phyloP scores from a whole-genome alignment of 1,140 invertebrate species.

The Scaptomyza graminum region DNA sequence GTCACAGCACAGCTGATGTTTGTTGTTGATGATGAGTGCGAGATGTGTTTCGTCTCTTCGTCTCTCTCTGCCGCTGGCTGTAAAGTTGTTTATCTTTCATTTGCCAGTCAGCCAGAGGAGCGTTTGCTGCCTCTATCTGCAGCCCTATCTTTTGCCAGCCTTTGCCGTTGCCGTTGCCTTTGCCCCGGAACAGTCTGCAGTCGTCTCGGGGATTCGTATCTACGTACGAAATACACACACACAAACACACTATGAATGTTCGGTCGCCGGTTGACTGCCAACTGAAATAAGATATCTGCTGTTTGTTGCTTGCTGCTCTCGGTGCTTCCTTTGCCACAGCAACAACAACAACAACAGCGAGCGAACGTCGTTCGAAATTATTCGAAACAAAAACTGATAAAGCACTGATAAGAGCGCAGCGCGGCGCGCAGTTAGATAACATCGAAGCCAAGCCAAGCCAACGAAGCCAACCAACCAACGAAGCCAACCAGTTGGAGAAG shows the following conservation, averaged over 20 bases:
- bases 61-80: constrained; percentile 24
- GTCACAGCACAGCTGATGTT: constrained; percentile 69
- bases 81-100: constrained; percentile 78
- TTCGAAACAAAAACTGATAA: constrained; percentile 84
- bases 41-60: constrained; percentile 12
- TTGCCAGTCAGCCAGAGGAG: constrained; percentile 64
- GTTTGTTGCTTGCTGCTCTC: constrained; percentile 44
- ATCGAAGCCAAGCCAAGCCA: constrained; percentile 47
- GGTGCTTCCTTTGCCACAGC: constrained; percentile 63
- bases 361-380: constrained; percentile 72
- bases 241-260: constrained; percentile 14
- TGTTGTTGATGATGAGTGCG: constrained; percentile 68
- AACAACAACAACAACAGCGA: constrained; percentile 22
- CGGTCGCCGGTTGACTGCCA: constrained; percentile 49
- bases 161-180: neutral
- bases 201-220: constrained; percentile 67
- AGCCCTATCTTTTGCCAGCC: constrained; percentile 41
- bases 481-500: constrained; percentile 51
- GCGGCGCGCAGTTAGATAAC: constrained; percentile 83
- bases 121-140: constrained; percentile 41
- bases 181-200: constrained; percentile 17
- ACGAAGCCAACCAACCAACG: constrained; percentile 29
- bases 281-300: constrained; percentile 78
- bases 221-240: constrained; percentile 22
- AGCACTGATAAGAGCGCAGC: constrained; percentile 83